A percentile compares a stretch with the other conserved stretches of the same genome.
These are phyloP conservation scores for Linepithema humile DNA, from an alignment of 1,140 invertebrate genomes.

Conservation along the genomic window DNA sequence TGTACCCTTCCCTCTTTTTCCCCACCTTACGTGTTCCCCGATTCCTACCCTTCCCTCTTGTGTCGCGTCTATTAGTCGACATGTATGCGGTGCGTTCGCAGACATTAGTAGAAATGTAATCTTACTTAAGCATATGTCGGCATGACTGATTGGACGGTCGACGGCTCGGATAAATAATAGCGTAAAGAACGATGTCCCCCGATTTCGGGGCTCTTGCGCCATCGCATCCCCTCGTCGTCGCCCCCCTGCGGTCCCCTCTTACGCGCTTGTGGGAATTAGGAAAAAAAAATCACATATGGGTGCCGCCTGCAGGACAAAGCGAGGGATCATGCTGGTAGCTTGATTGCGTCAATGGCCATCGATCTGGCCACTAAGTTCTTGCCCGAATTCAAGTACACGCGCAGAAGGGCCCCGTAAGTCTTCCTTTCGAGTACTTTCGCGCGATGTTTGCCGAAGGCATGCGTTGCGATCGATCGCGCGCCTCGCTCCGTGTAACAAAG, in stretches of 20 bases:
- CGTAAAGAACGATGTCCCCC: slow-evolving; percentile 50
- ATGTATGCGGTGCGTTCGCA: slow-evolving; percentile 56
- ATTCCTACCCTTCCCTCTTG: background rate
- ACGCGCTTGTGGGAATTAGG: slow-evolving; percentile 72
- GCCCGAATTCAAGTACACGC: slow-evolving; percentile 72
- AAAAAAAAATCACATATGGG: slow-evolving; percentile 79
- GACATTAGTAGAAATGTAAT: slow-evolving; percentile 81
- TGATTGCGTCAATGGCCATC: slow-evolving; percentile 72
- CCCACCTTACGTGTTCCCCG: slow-evolving; percentile 36
- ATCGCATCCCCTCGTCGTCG: slow-evolving; percentile 20
- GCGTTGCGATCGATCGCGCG: slow-evolving; percentile 52
- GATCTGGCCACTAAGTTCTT: slow-evolving; percentile 72
- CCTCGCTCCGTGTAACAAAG: slow-evolving; percentile 12
- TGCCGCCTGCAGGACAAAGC: slow-evolving; percentile 43
- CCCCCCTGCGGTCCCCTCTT: slow-evolving; percentile 14
- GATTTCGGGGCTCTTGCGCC: slow-evolving; percentile 36
- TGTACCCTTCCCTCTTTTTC: slow-evolving; percentile 45
- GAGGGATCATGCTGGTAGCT: slow-evolving; percentile 72
- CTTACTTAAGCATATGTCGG: slow-evolving; percentile 82
- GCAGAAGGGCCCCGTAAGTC: slow-evolving; percentile 53
- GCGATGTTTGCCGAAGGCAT: slow-evolving; percentile 64
- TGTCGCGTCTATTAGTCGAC: slow-evolving; percentile 71
- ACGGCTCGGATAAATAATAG: slow-evolving; percentile 78
- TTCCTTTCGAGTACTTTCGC: slow-evolving; percentile 60
- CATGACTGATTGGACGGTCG: slow-evolving; percentile 78